phyloP scores from a whole-genome alignment of 2,113 vertebrate genomes.

The Vanacampus margaritifer region DNA sequence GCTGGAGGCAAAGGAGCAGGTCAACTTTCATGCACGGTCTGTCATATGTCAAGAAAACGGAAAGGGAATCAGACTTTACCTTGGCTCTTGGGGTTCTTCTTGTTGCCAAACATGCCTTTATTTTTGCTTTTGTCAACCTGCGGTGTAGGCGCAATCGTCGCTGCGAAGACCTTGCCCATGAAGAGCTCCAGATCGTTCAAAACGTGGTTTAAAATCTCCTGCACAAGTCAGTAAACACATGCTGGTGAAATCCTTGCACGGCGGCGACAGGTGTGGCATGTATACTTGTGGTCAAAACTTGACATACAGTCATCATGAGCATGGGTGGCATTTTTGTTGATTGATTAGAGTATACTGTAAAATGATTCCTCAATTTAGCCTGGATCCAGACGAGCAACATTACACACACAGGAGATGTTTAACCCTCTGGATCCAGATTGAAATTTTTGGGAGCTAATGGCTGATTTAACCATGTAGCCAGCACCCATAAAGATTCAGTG shows the following conservation, averaged over 20 bases:
- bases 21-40: not conserved
- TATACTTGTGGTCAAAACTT: not conserved
- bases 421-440: too few species aligned
- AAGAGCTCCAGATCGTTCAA: constrained; percentile 82
- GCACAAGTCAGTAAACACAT: not conserved
- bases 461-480: too few species aligned
- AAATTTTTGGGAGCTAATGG: too few species aligned
- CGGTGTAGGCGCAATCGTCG: not conserved
- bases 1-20: constrained; percentile 11
- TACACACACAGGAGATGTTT: not conserved
- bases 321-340: not conserved
- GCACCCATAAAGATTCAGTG: too few species aligned
- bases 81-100: constrained; percentile 16
- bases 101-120: constrained; percentile 58
- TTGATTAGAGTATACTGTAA: not conserved
- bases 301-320: not conserved
- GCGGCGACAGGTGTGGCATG: not conserved
- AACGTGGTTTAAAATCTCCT: constrained; percentile 84
- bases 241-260: not conserved
- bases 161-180: constrained; percentile 31
- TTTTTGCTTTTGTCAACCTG: constrained; percentile 36
- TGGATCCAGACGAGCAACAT: not conserved
- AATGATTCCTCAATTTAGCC: not conserved
- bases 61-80: not conserved
- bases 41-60: too few species aligned